phyloP scores from a whole-genome alignment of 2,888 invertebrate species.

The Graphium colonna region DNA sequence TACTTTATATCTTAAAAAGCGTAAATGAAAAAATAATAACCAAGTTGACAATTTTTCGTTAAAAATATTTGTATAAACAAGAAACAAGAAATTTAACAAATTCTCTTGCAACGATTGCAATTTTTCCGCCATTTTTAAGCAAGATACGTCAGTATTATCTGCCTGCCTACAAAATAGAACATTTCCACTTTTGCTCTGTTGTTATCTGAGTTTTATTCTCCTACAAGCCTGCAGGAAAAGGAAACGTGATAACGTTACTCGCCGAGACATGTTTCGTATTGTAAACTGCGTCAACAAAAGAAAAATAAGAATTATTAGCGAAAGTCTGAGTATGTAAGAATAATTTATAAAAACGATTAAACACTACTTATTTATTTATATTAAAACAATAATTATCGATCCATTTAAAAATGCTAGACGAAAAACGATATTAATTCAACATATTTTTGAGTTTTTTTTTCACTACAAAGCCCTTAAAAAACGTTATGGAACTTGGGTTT shows the following conservation, averaged over 20 bases:
- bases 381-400: no score
- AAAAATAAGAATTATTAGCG: conserved; percentile 16
- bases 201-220: conserved; percentile 22
- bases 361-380: no score
- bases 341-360: no score
- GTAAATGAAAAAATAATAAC: background rate
- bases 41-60: no score
- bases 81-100: no score
- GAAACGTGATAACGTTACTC: conserved; percentile 21
- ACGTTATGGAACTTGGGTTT: no score
- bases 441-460: no score
- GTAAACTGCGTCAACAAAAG: conserved; percentile 20
- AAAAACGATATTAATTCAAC: no score
- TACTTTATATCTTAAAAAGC: background rate
- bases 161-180: conserved; percentile 10
- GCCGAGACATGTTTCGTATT: conserved; percentile 20
- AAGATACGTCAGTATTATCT: conserved; percentile 7
- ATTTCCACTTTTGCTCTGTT: conserved; percentile 19
- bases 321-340: background rate
- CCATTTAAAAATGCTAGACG: no score
- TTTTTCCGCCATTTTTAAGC: background rate
- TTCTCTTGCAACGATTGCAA: background rate
- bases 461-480: no score
- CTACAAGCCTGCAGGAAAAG: conserved; percentile 18
- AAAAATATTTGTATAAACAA: no score